A percentile compares a stretch with the other conserved stretches of the same genome.
Conservation (phyloP, 2,888 invertebrate genomes). For the Rotaria magnacalcarata region DNA sequence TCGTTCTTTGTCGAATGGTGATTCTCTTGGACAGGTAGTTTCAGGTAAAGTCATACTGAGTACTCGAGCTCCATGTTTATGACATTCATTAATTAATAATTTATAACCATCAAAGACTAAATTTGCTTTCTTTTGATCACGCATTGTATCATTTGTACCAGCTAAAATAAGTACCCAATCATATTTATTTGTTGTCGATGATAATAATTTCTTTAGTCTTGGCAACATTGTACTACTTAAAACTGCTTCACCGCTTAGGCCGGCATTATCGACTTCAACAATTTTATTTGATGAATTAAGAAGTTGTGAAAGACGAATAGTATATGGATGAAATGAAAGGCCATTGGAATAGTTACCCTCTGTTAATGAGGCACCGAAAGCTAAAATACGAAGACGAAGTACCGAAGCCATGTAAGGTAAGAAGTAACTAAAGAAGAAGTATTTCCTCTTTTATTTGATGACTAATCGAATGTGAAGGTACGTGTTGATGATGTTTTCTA, state of each 20-base stretch:
- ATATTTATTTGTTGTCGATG: not conserved
- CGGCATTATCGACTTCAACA: not conserved
- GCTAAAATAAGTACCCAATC: constrained; percentile 8
- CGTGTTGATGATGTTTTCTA: too few relatives aligned
- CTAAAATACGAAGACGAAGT: not conserved
- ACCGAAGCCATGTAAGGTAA: not conserved
- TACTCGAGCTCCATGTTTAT: constrained; percentile 6
- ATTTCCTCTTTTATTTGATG: too few relatives aligned
- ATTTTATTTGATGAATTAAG: not conserved
- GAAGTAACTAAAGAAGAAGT: too few relatives aligned
- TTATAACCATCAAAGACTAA: not conserved
- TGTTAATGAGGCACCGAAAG: not conserved
- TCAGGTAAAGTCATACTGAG: not conserved
- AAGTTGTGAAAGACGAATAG: not conserved
- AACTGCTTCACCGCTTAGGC: not conserved
- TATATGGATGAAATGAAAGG: not conserved
- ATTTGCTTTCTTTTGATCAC: not conserved
- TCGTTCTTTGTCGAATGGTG: not conserved
- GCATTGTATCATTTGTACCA: not conserved
- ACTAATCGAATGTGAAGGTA: too few relatives aligned
- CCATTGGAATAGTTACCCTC: not conserved
- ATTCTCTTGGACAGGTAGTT: not conserved
- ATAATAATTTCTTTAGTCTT: not conserved
- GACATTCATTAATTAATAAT: constrained; percentile 13
- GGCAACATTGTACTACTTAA: not conserved